These are phyloP conservation scores for Tanytarsus gracilentus DNA, from an alignment of 2,888 invertebrate species.

Conservation along the genomic window DNA sequence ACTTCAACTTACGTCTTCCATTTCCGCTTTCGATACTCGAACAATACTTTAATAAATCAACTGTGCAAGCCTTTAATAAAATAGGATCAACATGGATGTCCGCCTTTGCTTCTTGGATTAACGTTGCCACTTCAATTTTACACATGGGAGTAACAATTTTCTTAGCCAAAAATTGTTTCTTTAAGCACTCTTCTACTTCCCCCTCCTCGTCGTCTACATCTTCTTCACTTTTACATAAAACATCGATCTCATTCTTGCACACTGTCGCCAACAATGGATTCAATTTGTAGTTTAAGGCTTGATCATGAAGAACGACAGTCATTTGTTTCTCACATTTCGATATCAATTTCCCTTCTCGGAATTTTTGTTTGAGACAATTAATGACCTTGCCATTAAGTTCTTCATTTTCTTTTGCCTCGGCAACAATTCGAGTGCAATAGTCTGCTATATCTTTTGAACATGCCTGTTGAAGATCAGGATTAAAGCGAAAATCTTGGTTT, in stretches of 20 bases:
- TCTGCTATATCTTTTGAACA: slow-evolving; percentile 76
- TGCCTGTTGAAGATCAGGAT: slow-evolving; percentile 69
- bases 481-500: slow-evolving; percentile 81
- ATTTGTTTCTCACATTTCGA: slow-evolving; percentile 74
- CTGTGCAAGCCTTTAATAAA: slow-evolving; percentile 76
- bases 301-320: slow-evolving; percentile 70
- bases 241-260: slow-evolving; percentile 53
- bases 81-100: slow-evolving; percentile 94
- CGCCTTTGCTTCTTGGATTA: slow-evolving; percentile 81
- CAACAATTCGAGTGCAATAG: slow-evolving; percentile 51
- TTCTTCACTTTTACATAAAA: neutral
- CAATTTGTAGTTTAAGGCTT: slow-evolving; percentile 81
- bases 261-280: slow-evolving; percentile 78
- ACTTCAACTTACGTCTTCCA: slow-evolving; percentile 67
- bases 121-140: slow-evolving; percentile 73
- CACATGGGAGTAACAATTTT: slow-evolving; percentile 67
- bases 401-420: slow-evolving; percentile 52
- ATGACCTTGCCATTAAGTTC: slow-evolving; percentile 77
- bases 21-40: slow-evolving; percentile 75
- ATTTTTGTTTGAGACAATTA: slow-evolving; percentile 72
- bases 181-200: slow-evolving; percentile 83
- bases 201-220: slow-evolving; percentile 33
- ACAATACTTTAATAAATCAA: slow-evolving; percentile 74
- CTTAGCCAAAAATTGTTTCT: slow-evolving; percentile 66
- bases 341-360: slow-evolving; percentile 63